A percentile compares a stretch with the other conserved stretches of the same genome.
Conservation (phyloP, 2,888 invertebrate genomes). For the Mesoligia furuncula region DNA sequence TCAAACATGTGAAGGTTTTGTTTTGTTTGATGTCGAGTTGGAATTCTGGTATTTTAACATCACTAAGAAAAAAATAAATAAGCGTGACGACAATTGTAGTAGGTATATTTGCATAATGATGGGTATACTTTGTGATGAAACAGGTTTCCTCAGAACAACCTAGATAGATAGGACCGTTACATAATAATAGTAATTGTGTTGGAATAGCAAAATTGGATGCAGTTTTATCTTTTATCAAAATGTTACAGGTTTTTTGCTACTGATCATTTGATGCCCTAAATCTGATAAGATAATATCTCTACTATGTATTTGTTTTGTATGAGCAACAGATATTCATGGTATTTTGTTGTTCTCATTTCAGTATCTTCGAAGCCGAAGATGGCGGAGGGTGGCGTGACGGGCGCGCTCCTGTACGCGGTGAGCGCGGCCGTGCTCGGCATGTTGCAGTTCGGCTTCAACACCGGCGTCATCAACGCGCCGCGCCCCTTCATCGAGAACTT, state of each 20-base stretch:
- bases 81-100: neutral
- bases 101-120: constrained; percentile 11
- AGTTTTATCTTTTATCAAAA: constrained; percentile 50
- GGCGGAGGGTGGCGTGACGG: constrained; percentile 89
- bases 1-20: constrained; percentile 26
- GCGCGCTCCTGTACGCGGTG: constrained; percentile 92
- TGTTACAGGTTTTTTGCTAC: constrained; percentile 27
- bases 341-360: constrained; percentile 69
- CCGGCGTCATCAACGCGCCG: constrained; percentile 93
- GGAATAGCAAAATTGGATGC: constrained; percentile 32
- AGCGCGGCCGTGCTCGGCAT: constrained; percentile 92
- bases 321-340: constrained; percentile 6
- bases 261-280: constrained; percentile 18
- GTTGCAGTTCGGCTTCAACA: constrained; percentile 94
- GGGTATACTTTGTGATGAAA: constrained; percentile 11
- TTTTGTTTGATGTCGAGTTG: neutral
- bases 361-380: constrained; percentile 76
- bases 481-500: constrained; percentile 91
- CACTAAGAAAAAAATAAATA: neutral
- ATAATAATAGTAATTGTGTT: constrained; percentile 24
- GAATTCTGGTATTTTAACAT: neutral
- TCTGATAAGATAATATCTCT: constrained; percentile 44
- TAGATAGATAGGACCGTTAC: constrained; percentile 16
- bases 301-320: neutral
- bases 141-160: constrained; percentile 26